Base-by-base conservation (phyloP, 2,888 invertebrate species). In the Phlogophora meticulosa region DNA sequence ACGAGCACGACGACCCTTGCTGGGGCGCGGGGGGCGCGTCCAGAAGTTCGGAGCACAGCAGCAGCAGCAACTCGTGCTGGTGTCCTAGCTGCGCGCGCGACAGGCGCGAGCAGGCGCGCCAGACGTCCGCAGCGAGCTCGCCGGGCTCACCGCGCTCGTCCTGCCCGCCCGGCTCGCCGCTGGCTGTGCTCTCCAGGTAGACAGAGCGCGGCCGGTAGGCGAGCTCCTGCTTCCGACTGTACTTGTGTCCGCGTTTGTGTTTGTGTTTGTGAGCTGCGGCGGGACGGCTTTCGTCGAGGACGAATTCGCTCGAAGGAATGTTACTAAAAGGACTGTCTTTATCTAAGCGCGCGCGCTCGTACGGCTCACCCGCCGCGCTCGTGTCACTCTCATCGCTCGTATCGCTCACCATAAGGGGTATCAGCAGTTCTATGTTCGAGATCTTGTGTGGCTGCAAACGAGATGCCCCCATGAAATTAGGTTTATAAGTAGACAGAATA, bases 231-330 rank as follows among this genome's bases (percentile, higher is more conserved):
- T 69, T 45, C 17, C 38, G 51, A 17, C 71, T 70, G 17, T 49
- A 10, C 40, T 48, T 60, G 1, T 59, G 40, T 9, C 40, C 34
- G n/a, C 24, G 71, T 36, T 66, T 58, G 17, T 40, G 32, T 22
- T 71, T 60, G 4, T 28, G 9, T 22, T 71, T 60, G 4, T 28
- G 9, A 7, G 48, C 15, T 9, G 15, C 3, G 17, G 48, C 38
- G 11, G 43, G 28, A 3, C 24, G 20, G 22, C 24, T 45, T 20
- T 77, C 51, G 46, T 83, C 85, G 1, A 75, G 60, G 0, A 42
- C 10, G 72, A 86, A 87, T 13, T 71, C 80, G 11, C 62, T 68
- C 1, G 69, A 46, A 5, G 87, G 87, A 22, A 86, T 83, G 49
- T 43, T 55, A 62, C 84, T 84, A 69, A 76, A 86, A 5, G 78